These are phyloP conservation scores for Fragum sueziense DNA, from an alignment of 2,888 invertebrate species.

Conservation along the genomic window DNA sequence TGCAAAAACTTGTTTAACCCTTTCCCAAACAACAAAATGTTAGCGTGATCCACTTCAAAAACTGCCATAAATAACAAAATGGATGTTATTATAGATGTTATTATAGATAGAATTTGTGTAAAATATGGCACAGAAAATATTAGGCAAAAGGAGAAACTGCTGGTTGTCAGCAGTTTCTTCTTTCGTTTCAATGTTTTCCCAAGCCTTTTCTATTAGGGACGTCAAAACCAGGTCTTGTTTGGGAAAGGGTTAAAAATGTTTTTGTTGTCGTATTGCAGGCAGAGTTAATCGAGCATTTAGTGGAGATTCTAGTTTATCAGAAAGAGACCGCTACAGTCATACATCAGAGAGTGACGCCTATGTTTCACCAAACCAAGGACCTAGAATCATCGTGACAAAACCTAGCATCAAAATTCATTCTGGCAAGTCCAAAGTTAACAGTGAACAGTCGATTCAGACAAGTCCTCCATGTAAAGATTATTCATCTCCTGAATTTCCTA, in stretches of 20 bases:
- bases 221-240: not conserved
- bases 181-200: no score
- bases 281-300: constrained; percentile 34
- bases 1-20: no score
- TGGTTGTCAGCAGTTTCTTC: no score
- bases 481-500: not conserved
- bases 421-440: not conserved
- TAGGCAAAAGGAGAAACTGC: no score
- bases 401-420: constrained; percentile 14
- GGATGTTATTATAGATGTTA: no score
- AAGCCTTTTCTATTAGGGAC: no score
- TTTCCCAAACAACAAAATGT: no score
- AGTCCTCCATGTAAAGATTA: not conserved
- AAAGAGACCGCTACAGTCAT: not conserved
- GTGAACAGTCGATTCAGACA: not conserved
- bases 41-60: no score
- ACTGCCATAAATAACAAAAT: no score
- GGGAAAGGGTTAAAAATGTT: not conserved
- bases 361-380: constrained; percentile 25
- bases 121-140: no score
- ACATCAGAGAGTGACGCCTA: constrained; percentile 23
- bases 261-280: constrained; percentile 25
- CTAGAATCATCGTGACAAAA: constrained; percentile 25
- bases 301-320: not conserved
- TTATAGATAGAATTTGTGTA: no score